Base-by-base conservation (phyloP, 2,888 invertebrate genomes). In the Pardosa pseudoannulata region DNA sequence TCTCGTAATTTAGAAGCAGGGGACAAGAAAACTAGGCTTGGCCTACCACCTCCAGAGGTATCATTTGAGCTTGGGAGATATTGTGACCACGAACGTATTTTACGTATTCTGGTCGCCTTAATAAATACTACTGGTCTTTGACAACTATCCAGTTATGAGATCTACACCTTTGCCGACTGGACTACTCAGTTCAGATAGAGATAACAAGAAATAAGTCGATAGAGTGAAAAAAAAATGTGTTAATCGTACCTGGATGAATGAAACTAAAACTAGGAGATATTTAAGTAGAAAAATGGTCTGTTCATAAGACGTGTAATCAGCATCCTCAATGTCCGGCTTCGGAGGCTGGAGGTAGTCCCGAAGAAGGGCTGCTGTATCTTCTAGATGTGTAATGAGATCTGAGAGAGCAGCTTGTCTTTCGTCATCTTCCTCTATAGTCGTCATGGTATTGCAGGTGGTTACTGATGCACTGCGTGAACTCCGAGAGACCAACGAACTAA, bases 331-430 rank as follows among this genome's bases (percentile, higher is more conserved):
- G 9, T 74, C 79, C 0, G 23, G 16, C n/a, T 62, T 32, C 0
- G 73, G 19, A 23, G 88, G 80, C 1, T 23, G 11, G 0, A 88
- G 72, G 32, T 88, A 72, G 3, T 82, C 82, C 29, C 88, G 27
- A 0, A 88, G 70, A 13, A 88, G n/a, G 2, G 88, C 73, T 1
- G 88, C 76, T 9, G 88, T 82, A 65, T 88, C 88, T 28, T 88
- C 88, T 0, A 88, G 56, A 32, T 86, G 85, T 1, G 79, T 74
- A 7, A 86, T 86, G 28, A 86, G 79, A 13, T 86, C 85, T 0
- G 41, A 28, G 0, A 86, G 62, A 16, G 85, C 85, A 5, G 79
- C 74, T n/a, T 74, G 79, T 9, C 46, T 28, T 9, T 56, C 56
- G 6, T 86, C 85, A 6, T 79, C 79, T 6, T 74, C 79, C 11